These are phyloP conservation scores for Tyto alba DNA, from an alignment of 2,113 vertebrate genomes.

Conservation along the genomic window DNA sequence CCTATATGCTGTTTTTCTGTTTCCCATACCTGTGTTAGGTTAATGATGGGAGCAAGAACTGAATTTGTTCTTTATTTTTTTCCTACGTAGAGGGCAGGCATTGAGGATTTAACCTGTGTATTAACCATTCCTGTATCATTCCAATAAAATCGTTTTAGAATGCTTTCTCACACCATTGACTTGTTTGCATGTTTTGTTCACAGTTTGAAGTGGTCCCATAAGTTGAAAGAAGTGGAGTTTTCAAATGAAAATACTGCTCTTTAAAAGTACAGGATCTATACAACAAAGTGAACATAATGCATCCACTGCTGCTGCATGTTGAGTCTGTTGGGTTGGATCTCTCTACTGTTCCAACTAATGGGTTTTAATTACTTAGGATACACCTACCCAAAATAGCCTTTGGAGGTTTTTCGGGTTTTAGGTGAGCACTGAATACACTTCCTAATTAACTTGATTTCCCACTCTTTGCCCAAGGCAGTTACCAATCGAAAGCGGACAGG, in stretches of 20 bases:
- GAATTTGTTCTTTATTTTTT: background rate
- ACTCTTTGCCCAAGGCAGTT: background rate
- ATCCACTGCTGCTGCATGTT: background rate
- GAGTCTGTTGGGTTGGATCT: background rate
- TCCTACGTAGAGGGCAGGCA: background rate
- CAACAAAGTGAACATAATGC: rapidly evolving
- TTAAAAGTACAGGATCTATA: background rate
- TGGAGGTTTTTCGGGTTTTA: background rate
- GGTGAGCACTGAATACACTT: background rate
- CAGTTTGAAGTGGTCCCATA: background rate
- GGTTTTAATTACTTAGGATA: background rate
- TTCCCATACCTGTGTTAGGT: background rate
- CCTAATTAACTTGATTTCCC: background rate
- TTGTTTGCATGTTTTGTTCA: background rate
- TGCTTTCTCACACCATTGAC: conserved; percentile 9
- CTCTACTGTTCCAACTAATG: background rate
- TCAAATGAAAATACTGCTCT: background rate
- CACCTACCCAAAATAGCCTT: background rate
- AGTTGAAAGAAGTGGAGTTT: background rate
- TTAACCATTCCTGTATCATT: conserved; percentile 51
- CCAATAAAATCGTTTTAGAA: conserved; percentile 49
- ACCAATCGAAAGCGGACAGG: background rate
- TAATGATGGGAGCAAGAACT: background rate
- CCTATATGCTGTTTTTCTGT: background rate
- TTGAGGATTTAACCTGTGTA: background rate